These are phyloP conservation scores for Digitonthophagus gazella DNA, from an alignment of 2,888 invertebrate genomes.

Conservation along the genomic window DNA sequence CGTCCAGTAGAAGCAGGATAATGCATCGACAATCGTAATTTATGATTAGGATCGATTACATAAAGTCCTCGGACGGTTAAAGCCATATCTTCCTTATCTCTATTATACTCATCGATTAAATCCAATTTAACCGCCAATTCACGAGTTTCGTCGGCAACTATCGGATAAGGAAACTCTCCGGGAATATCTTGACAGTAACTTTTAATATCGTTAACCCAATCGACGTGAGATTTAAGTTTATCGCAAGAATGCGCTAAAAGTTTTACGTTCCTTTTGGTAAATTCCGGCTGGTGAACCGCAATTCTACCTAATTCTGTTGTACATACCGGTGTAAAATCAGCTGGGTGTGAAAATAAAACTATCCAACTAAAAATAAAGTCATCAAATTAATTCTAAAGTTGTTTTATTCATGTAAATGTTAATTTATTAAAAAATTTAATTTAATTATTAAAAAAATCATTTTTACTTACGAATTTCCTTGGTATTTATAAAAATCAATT, in stretches of 20 bases:
- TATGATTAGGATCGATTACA: constrained; percentile 77
- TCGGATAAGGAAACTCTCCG: constrained; percentile 76
- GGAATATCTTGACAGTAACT: constrained; percentile 68
- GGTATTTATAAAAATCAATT: constrained; percentile 76
- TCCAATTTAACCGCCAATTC: constrained; percentile 70
- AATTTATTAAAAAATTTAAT: neutral
- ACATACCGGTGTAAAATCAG: constrained; percentile 88
- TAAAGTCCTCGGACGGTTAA: constrained; percentile 75
- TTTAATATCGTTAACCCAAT: constrained; percentile 73
- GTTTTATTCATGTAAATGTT: neutral
- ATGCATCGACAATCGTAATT: constrained; percentile 74
- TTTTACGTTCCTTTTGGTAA: constrained; percentile 70
- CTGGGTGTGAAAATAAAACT: constrained; percentile 83
- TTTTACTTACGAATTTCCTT: constrained; percentile 67
- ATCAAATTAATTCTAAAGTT: neutral
- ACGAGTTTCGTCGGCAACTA: constrained; percentile 74
- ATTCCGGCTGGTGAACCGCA: constrained; percentile 67
- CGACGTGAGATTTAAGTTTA: constrained; percentile 67
- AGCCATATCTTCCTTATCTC: constrained; percentile 63
- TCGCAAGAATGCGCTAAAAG: constrained; percentile 81
- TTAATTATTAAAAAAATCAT: neutral
- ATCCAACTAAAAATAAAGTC: constrained; percentile 65
- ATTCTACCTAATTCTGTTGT: constrained; percentile 82
- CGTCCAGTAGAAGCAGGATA: constrained; percentile 85
- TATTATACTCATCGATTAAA: constrained; percentile 76